Base-by-base conservation (phyloP, 2,888 invertebrate genomes). In the Cremastinae sp. region DNA sequence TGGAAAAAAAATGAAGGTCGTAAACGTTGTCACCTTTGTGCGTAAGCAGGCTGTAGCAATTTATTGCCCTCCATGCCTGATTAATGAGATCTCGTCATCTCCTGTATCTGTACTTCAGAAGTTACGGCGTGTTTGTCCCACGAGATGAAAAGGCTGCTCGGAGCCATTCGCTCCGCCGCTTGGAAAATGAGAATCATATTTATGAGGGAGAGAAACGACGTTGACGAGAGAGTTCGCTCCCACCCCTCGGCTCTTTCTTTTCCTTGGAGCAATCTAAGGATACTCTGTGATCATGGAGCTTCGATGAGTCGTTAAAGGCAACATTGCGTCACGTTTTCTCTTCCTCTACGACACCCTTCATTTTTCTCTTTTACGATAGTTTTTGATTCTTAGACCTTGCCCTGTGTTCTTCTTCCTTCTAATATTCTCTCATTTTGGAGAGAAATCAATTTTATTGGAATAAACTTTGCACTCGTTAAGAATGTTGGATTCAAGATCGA, bases 141-240 rank as follows among this genome's bases (percentile, higher is more conserved):
- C 41, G 43, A 72, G 64, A 72, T 65, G 54, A 72, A 72, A 72
- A 65, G 65, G 41, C 65, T 28, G 28, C 28, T 58, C 41, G 22
- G 38, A 58, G 51, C 18, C 18, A 43, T 59, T 65, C 64, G 58
- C 58, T 56, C 64, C 28, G n/a, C 58, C 34, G 41, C 49, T 49
- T 18, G 72, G 56, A 65, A 65, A 72, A 72, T 72, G 58, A 49
- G 72, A 72, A 72, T 72, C 51, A 65, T 72, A 72, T 72, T 72
- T 72, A 72, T 56, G 72, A 49, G 72, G 38, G 12, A 20, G 66
- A 47, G 58, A 41, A 64, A 58, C 34, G 49, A 49, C 49, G 22
- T 41, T 10, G 38, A 45, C 22, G 14, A 41, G 10, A 9, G 45
- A 54, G 43, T 45, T 9, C 28, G 28, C 28, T 28, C 28, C 28